A percentile compares a stretch with the other conserved stretches of the same genome.
Conservation (phyloP, 2,797 vertebrate species). For the Poecilia picta region DNA sequence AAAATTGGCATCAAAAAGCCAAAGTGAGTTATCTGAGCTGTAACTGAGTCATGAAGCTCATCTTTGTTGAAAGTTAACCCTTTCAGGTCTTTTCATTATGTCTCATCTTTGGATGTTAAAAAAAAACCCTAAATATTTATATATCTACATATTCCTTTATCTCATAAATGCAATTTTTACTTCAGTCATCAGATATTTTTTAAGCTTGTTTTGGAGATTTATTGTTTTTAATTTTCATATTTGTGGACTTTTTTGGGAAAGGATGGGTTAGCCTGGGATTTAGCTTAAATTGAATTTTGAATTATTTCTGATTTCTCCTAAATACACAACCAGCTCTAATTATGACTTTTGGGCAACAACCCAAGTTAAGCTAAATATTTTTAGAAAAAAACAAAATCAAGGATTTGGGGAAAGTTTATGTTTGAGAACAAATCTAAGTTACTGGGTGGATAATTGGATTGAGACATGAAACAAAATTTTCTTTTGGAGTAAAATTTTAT, state of each 20-base stretch:
- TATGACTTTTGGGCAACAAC: not conserved
- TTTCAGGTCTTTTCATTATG: not conserved
- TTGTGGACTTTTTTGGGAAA: not conserved
- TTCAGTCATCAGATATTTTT: not conserved
- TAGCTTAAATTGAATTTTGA: not conserved
- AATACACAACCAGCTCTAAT: not conserved
- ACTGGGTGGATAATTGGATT: not conserved
- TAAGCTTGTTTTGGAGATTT: not conserved
- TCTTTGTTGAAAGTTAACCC: not conserved
- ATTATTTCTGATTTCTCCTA: not conserved
- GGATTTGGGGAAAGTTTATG: not conserved
- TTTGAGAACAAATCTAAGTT: not conserved
- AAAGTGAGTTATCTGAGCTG: not conserved
- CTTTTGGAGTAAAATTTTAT: not conserved
- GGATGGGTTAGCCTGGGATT: not conserved
- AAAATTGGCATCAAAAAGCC: not conserved
- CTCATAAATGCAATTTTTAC: not conserved
- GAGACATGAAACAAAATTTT: not conserved
- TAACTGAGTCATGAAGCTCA: not conserved
- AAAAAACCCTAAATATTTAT: not conserved
- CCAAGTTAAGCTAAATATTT: not conserved
- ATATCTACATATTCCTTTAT: not conserved
- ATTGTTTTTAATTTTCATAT: not conserved
- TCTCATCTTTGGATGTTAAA: not conserved
- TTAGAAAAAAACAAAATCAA: not conserved